Base-by-base conservation (phyloP, 2,797 vertebrate genomes). In the Enteromius anoplus region DNA sequence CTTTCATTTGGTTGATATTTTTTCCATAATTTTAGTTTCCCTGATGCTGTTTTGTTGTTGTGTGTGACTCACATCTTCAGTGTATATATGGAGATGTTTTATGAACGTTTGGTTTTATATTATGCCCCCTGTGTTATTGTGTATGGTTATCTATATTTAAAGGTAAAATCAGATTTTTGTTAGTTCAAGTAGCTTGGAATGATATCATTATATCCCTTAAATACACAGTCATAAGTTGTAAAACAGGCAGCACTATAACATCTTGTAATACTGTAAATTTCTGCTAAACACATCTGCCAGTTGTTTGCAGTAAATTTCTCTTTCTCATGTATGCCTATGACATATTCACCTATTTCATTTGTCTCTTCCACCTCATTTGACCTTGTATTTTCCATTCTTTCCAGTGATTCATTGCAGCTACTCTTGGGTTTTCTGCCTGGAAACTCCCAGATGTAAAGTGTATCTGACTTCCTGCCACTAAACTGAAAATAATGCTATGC, bases 361-460 rank as follows among this genome's bases (percentile, higher is more conserved):
- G 66, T 40, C n/a, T 23, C 1, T 53, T 17, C n/a, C 14, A 26
- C 73, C n/a, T 76, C 34, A 42, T 60, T 40, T 75, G 51, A 75
- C 51, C 21, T 75, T 37, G 4, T 58, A 11, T 75, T 45, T 75
- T 58, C 34, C 14, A 17, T 10, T 45, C 34, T 42, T 60, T 58
- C 71, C 19, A 37, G 5, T 55, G 5, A 75, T 15, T 53, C 72
- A 53, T 3, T 76, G 51, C 15, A 42, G 12, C 9, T 14, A 11
- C 40, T 26, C 15, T 23, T 64, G 37, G 75, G 15, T 58, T 42
- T 55, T 17, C 49, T n/a, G 10, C 6, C 8, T 62, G 68, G 68
- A 81, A 81, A 72, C 68, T 49, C 5, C 15, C 49, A 29, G n/a
- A 62, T 60, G 75, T 12, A 47, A 29, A 29, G 53, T 45, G 3